These are phyloP conservation scores for Dissostichus mawsoni DNA, from an alignment of 2,113 vertebrate genomes.

Conservation along the genomic window DNA sequence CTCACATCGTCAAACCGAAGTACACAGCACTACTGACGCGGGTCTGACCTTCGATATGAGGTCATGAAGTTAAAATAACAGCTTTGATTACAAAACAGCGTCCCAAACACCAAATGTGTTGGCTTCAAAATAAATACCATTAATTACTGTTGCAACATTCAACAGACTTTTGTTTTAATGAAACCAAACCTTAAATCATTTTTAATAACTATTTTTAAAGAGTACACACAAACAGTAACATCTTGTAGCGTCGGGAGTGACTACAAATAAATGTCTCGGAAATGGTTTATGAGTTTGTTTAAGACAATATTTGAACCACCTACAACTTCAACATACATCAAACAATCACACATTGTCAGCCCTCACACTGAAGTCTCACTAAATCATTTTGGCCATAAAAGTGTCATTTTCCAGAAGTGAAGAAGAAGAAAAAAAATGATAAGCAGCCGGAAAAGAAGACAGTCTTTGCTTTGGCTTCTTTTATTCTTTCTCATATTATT, in stretches of 20 bases:
- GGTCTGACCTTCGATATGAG: background rate
- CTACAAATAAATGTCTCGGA: conserved; percentile 2
- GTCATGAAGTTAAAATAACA: conserved; percentile 4
- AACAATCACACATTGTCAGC: conserved; percentile 7
- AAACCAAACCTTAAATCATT: background rate
- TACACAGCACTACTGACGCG: background rate
- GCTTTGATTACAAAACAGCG: background rate
- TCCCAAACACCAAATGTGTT: background rate
- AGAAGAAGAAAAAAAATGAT: background rate
- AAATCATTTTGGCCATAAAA: conserved; percentile 32
- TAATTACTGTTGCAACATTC: background rate
- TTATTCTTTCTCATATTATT: background rate
- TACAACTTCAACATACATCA: background rate
- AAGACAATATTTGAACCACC: conserved; percentile 11
- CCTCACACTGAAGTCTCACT: background rate
- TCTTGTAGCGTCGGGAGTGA: background rate
- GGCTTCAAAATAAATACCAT: background rate
- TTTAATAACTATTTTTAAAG: background rate
- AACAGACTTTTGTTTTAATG: background rate
- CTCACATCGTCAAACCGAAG: conserved; percentile 37
- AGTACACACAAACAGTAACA: background rate
- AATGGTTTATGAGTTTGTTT: background rate
- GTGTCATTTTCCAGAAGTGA: conserved; percentile 10
- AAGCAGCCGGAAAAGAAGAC: conserved; percentile 1
- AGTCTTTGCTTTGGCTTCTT: background rate